Base-by-base conservation (phyloP, 1,140 invertebrate species). In the Drosophila tsacasi region DNA sequence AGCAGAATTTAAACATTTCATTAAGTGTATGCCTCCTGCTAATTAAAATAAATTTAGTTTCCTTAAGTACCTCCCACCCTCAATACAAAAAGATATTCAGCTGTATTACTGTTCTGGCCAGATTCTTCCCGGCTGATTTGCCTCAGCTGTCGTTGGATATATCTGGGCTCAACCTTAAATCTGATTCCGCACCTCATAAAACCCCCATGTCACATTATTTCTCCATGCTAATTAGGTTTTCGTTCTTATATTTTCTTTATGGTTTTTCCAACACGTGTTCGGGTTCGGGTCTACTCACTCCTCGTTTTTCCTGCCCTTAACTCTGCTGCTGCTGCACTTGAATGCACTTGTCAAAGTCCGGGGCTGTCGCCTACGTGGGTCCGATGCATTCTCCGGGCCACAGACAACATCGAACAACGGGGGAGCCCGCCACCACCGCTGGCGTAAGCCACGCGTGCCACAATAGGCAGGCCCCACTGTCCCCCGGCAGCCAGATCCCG, bases 301-400 rank as follows among this genome's bases (percentile, higher is more conserved):
- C 27, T 57, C 3, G 39, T 25, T 69, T 61, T 65, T 42, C 37
- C 37, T 40, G 25, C 37, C 62, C 62, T 61, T 42, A 61, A 50
- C 17, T 46, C 61, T 80, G 30, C 12, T 54, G 30, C 25, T 37
- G 52, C 52, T 55, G 64, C 78, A 86, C 75, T 86, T 71, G 52
- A 87, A 68, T 77, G 80, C 76, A 87, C 80, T 87, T 87, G 76
- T 80, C 66, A 77, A 87, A 73, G 80, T 71, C 67, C 76, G 61
- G 57, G 49, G 76, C 65, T 59, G 64, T 49, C 58, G 71, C 59
- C 79, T 61, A 67, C 44, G 58, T 47, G 32, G 39, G 30, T 46
- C 30, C 64, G n/a, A 46, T 68, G 49, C 37, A 71, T 67, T 46
- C 25, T 40, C 49, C 37, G n/a, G 27, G 77, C 81, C 81, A 68